Evolutionary conservation across 2,113 vertebrate genomes (phyloP), one percentile per base, ranked within the genome.

Genomic region (Lamprologus callipterus): DNA sequence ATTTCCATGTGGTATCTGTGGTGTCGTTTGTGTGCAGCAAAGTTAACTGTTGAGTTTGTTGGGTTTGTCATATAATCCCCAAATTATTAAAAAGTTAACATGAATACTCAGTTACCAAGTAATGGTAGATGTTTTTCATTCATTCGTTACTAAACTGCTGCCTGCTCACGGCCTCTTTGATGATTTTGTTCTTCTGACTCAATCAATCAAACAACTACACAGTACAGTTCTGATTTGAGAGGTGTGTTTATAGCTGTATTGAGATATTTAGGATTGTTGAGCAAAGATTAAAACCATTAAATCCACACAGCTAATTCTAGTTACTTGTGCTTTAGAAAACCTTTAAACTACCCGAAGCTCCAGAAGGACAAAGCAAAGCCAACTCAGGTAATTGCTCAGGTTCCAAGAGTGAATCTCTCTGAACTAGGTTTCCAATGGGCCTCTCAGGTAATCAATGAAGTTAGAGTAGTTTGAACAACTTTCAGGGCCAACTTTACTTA

Each of bases 231-330:
- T 42, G 35, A 23, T 70, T 23, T 70, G 65, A 1, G 37, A 70
- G 5, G 37, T 6, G 1, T 13, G 0, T 42, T 70, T 70, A 9
- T 23, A 42, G 65, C 0, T 42, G n/a, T 9, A 16, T 42, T 42
- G 5, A 4, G 65, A 42, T 42, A 42, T 23, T 0, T 14, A 23
- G n/a, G n/a, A 9, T 70, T 70, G 65, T 9, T 70, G n/a, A 42
- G n/a, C 65, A 70, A 70, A 70, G 35, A 40, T 70, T 23, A 42
- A 70, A n/a, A 70, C 35, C 12, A 4, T 65, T 65, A 13, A 2
- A 14, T 42, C n/a, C 0, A 0, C 19, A 37, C 33, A 21, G 33
- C 0, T 37, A 65, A 65, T 65, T n/a, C 17, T 63, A n/a, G 0
- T 63, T 63, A 63, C 9, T 63, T 63, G 58, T 63, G 9, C 58